A percentile compares a stretch with the other conserved stretches of the same genome.
Conservation (phyloP, 2,888 invertebrate species). For the Anticlea derivata region DNA sequence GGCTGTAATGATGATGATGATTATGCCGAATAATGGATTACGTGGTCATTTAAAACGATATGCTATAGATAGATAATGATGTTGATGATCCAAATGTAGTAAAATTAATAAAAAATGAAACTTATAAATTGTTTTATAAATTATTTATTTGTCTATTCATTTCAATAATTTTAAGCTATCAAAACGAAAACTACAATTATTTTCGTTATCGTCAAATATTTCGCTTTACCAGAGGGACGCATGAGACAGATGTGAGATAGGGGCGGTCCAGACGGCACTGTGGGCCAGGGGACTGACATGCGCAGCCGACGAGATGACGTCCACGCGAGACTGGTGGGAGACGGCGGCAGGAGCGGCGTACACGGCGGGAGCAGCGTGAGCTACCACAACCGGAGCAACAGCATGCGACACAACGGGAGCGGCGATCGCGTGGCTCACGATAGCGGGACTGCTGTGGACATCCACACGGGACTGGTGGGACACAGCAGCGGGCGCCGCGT, state of each 20-base stretch:
- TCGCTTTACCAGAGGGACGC: constrained; percentile 59
- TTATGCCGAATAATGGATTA: too few species aligned
- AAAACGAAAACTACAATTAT: constrained; percentile 71
- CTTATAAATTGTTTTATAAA: constrained; percentile 47
- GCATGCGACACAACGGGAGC: constrained; percentile 37
- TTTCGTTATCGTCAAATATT: constrained; percentile 53
- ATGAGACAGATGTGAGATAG: constrained; percentile 51
- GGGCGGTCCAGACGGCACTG: constrained; percentile 58
- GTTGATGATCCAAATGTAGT: not conserved
- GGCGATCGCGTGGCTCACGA: constrained; percentile 46
- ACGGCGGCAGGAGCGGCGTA: constrained; percentile 68
- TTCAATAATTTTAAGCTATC: constrained; percentile 53
- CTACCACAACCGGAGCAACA: constrained; percentile 31
- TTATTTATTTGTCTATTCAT: constrained; percentile 69
- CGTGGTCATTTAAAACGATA: too few species aligned
- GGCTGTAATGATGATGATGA: too few species aligned
- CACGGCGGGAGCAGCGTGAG: constrained; percentile 42
- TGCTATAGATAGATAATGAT: too few species aligned
- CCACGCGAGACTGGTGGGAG: constrained; percentile 76
- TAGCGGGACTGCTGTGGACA: constrained; percentile 53
- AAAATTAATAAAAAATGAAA: constrained; percentile 25
- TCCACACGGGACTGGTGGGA: constrained; percentile 68
- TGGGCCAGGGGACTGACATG: constrained; percentile 55
- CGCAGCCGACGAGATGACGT: constrained; percentile 55
- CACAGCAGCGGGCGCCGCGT: constrained; percentile 45